Conservation (phyloP, 2,797 vertebrate genomes). For the Tapirus indicus region DNA sequence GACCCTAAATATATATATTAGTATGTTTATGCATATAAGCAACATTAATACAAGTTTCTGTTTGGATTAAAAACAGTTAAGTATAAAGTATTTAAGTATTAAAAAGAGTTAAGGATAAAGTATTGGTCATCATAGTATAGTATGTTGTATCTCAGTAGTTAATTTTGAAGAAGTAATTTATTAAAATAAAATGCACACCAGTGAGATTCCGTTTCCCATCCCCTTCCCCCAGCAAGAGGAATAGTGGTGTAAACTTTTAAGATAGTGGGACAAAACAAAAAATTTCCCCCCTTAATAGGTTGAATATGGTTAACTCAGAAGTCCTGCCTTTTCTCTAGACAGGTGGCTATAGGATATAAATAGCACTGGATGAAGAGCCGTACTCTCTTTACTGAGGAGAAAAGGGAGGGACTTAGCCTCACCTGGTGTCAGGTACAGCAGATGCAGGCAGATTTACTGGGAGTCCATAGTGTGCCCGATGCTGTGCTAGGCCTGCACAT, state of each 20-base stretch:
- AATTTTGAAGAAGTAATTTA: slow-evolving; percentile 51
- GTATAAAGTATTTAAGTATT: background rate
- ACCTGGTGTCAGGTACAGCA: background rate
- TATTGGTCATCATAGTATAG: background rate
- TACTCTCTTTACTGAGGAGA: background rate
- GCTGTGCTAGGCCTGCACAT: background rate
- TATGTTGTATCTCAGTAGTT: background rate
- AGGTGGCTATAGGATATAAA: background rate
- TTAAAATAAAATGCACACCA: background rate
- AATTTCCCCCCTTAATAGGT: background rate
- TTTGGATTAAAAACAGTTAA: slow-evolving; percentile 25
- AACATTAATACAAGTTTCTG: background rate
- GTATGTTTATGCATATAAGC: background rate
- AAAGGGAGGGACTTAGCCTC: background rate
- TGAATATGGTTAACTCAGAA: background rate
- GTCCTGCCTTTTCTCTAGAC: background rate
- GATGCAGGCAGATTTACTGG: background rate
- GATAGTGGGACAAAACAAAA: background rate
- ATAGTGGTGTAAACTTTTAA: background rate
- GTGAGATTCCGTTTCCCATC: background rate
- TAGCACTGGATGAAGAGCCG: background rate
- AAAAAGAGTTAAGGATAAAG: background rate
- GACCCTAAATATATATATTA: background rate
- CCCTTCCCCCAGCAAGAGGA: background rate
- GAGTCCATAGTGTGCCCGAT: background rate